Conservation (phyloP, 2,113 vertebrate genomes). For the Callipepla squamata region DNA sequence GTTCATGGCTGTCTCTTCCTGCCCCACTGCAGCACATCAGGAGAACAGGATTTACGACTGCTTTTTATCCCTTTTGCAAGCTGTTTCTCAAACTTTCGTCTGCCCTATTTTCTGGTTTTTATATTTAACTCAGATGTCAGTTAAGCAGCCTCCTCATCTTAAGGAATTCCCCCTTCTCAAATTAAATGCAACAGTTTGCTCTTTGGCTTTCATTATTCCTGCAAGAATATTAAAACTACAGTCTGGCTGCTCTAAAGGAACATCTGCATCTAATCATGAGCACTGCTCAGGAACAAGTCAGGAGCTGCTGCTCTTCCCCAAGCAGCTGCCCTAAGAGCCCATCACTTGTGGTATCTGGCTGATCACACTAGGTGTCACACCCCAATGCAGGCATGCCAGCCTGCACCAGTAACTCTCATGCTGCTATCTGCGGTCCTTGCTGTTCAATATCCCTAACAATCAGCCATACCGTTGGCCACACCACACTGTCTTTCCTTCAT, state of each 20-base stretch:
- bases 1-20: not conserved
- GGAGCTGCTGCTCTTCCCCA: not conserved
- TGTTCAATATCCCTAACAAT: not conserved
- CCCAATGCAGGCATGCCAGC: accelerated
- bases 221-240: not conserved
- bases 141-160: not conserved
- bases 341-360: not conserved
- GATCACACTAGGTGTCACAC: not conserved
- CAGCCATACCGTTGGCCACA: not conserved
- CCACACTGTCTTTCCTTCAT: not conserved
- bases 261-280: conserved; percentile 25
- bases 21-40: not conserved
- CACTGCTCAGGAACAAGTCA: not conserved
- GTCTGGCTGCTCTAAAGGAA: not conserved
- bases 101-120: not conserved
- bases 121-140: conserved; percentile 24
- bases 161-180: not conserved
- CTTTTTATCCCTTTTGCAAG: not conserved
- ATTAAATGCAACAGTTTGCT: not conserved
- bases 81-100: not conserved
- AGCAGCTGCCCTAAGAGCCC: not conserved
- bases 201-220: conserved; percentile 27
- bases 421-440: not conserved
- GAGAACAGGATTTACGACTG: not conserved
- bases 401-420: not conserved